Conservation (phyloP, 92 coral and sea anemone species). For the Muricea muricata region DNA sequence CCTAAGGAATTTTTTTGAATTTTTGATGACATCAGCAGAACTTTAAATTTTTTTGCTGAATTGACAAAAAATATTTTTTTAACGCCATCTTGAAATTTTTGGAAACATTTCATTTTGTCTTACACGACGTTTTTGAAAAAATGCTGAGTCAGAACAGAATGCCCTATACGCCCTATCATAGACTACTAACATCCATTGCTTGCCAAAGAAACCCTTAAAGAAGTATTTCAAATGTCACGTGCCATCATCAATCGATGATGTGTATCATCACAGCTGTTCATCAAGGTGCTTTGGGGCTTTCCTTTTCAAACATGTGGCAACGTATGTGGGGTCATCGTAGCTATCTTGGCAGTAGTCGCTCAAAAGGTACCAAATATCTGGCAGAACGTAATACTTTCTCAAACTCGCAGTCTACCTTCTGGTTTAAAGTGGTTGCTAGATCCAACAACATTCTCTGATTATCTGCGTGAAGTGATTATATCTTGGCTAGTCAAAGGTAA, state of each 20-base stretch:
- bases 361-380: constrained; percentile 49
- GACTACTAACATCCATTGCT: too few relatives aligned
- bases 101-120: too few relatives aligned
- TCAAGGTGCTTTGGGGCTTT: constrained; percentile 34
- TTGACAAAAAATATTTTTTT: too few relatives aligned
- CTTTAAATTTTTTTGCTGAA: too few relatives aligned
- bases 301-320: constrained; percentile 69
- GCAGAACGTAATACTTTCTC: constrained; percentile 42
- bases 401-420: background rate
- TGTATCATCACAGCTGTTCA: constrained; percentile 40
- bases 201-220: too few relatives aligned
- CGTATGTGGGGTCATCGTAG: constrained; percentile 63
- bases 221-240: background rate
- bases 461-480: background rate
- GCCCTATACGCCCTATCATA: too few relatives aligned
- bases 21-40: too few relatives aligned
- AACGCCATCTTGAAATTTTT: too few relatives aligned
- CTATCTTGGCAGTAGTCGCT: constrained; percentile 53
- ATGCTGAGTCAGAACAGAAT: too few relatives aligned
- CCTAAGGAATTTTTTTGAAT: too few relatives aligned
- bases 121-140: too few relatives aligned
- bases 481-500: too few relatives aligned
- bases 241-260: background rate
- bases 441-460: constrained; percentile 1
- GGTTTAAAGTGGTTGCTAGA: constrained; percentile 49